Conservation (phyloP, 2,113 vertebrate genomes). For the Daphoenositta chrysoptera region DNA sequence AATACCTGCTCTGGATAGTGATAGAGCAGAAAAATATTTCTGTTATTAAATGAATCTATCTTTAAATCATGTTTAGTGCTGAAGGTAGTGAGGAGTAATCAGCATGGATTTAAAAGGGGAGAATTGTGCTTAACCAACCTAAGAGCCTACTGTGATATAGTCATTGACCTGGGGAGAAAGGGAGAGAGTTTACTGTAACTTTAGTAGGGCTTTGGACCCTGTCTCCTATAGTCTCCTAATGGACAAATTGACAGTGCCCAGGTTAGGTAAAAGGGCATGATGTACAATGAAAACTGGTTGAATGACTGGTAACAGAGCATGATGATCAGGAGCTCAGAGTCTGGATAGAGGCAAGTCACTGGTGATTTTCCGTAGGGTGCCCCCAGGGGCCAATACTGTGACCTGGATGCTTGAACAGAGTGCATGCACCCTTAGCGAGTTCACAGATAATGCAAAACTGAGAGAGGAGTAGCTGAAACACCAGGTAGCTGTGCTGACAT, state of each 20-base stretch:
- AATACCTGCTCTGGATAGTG: not conserved
- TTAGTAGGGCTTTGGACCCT: not conserved
- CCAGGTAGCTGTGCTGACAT: not conserved
- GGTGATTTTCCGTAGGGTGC: not conserved
- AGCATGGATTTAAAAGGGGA: not conserved
- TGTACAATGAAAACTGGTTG: fast-evolving
- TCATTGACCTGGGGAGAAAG: not conserved
- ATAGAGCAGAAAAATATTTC: not conserved
- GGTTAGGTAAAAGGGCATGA: too few species aligned
- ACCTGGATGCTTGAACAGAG: not conserved
- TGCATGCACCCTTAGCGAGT: not conserved
- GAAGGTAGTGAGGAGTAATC: not conserved
- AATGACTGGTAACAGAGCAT: fast-evolving
- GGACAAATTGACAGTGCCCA: not conserved
- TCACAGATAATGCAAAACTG: not conserved
- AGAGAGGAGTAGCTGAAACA: not conserved
- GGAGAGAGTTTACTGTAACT: not conserved
- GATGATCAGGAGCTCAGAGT: not conserved
- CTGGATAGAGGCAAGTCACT: not conserved
- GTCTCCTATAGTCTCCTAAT: fast-evolving
- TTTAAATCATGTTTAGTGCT: not conserved
- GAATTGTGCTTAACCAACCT: not conserved
- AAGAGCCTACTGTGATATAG: not conserved
- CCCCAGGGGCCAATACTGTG: not conserved
- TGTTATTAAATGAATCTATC: not conserved